These are phyloP conservation scores for Neosalanx taihuensis DNA, from an alignment of 2,797 vertebrate genomes.

Conservation along the genomic window DNA sequence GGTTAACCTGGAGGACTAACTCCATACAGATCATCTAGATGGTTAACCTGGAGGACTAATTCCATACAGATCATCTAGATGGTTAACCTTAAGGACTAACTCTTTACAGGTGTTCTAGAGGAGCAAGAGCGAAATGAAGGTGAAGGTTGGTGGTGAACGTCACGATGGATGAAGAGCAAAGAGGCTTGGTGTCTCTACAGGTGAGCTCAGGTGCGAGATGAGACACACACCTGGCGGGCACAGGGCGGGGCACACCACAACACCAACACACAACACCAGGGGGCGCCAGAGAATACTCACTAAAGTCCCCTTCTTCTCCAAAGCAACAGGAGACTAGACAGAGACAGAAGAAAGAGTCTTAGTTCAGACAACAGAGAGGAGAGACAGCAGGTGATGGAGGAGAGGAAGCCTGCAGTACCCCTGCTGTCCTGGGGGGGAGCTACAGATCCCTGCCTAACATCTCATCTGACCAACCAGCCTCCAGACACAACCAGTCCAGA, in stretches of 20 bases:
- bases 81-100: too few relatives aligned
- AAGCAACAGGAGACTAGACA: conserved; percentile 84
- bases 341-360: conserved; percentile 67
- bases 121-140: too few relatives aligned
- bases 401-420: too few relatives aligned
- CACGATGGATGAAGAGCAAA: background rate
- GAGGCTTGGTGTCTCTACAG: background rate
- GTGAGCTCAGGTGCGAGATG: background rate
- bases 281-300: conserved; percentile 79
- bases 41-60: too few relatives aligned
- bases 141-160: background rate
- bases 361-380: background rate
- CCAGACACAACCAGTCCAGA: too few relatives aligned
- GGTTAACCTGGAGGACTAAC: too few relatives aligned
- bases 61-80: too few relatives aligned
- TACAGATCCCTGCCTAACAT: too few relatives aligned
- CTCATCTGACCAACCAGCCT: too few relatives aligned
- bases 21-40: too few relatives aligned
- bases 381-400: background rate
- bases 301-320: conserved; percentile 82
- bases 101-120: too few relatives aligned
- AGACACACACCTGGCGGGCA: background rate
- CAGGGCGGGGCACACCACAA: conserved; percentile 23
- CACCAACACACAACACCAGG: conserved; percentile 46
- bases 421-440: too few relatives aligned